phyloP scores from a whole-genome alignment of 2,113 vertebrate genomes.

The Alligator mississippiensis region DNA sequence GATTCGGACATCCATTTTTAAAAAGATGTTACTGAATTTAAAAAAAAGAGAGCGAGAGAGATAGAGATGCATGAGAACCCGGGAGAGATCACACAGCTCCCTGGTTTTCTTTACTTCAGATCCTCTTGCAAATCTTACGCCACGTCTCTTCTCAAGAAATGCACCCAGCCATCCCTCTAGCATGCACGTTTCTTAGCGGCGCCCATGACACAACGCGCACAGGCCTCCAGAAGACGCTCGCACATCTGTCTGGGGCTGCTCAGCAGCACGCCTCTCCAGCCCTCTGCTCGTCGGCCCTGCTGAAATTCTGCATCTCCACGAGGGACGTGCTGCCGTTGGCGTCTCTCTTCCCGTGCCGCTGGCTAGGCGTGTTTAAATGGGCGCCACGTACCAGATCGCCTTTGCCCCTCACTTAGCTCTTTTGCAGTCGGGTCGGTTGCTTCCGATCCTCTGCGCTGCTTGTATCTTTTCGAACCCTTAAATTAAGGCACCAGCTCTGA shows the following conservation, averaged over 20 bases:
- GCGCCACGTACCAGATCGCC: constrained; percentile 14
- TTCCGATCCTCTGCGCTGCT: constrained; percentile 34
- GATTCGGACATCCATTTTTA: background rate
- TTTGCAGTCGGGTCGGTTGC: constrained; percentile 19
- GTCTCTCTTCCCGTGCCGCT: constrained; percentile 48
- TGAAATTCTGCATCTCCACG: constrained; percentile 70
- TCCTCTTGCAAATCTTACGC: background rate
- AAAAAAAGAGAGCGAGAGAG: background rate
- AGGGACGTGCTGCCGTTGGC: constrained; percentile 46
- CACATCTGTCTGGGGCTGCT: constrained; percentile 34
- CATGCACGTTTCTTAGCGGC: constrained; percentile 42
- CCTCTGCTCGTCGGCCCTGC: constrained; percentile 19
- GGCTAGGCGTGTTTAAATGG: constrained; percentile 26
- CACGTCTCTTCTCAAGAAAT: constrained; percentile 38
- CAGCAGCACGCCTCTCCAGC: constrained; percentile 45
- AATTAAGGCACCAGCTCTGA: constrained; percentile 26
- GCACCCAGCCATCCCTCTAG: background rate
- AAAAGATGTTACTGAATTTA: constrained; percentile 40
- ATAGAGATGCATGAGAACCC: constrained; percentile 16
- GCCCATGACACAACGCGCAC: constrained; percentile 31
- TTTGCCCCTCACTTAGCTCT: constrained; percentile 1
- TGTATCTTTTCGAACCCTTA: constrained; percentile 41
- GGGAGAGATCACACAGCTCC: constrained; percentile 49
- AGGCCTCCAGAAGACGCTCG: constrained; percentile 45
- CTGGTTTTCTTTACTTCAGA: constrained; percentile 52